Conservation (phyloP, 2,888 invertebrate genomes). For the Rhimphoctona megacephalus region DNA sequence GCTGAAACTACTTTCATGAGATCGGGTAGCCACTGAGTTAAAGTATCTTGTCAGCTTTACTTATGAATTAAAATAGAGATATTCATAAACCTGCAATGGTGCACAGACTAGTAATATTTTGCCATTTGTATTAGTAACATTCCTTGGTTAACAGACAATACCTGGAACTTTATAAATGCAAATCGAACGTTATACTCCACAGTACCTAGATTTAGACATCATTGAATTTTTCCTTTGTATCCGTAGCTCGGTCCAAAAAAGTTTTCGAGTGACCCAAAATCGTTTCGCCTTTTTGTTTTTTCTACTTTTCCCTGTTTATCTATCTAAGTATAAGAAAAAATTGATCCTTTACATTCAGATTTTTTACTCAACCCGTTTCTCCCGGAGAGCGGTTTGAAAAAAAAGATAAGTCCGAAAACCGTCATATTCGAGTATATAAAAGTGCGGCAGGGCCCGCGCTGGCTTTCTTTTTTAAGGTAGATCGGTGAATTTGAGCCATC, state of each 20-base stretch:
- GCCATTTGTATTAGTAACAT: background rate
- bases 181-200: background rate
- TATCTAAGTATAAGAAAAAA: no score
- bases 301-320: no score
- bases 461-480: no score
- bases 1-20: slow-evolving; percentile 18
- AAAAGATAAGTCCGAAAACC: no score
- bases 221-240: background rate
- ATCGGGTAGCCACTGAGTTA: background rate
- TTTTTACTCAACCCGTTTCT: no score
- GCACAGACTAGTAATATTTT: background rate
- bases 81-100: background rate
- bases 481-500: no score
- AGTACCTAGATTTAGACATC: background rate
- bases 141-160: background rate
- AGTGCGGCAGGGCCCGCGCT: no score
- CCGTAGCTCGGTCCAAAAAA: background rate
- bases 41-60: slow-evolving; percentile 19
- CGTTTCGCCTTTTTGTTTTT: background rate
- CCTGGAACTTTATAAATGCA: background rate
- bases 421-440: no score
- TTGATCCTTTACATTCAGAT: no score
- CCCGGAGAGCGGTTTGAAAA: no score
- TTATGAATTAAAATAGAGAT: background rate
- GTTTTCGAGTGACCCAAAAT: background rate